These are phyloP conservation scores for Endotricha flammealis DNA, from an alignment of 2,888 invertebrate species.

Conservation along the genomic window DNA sequence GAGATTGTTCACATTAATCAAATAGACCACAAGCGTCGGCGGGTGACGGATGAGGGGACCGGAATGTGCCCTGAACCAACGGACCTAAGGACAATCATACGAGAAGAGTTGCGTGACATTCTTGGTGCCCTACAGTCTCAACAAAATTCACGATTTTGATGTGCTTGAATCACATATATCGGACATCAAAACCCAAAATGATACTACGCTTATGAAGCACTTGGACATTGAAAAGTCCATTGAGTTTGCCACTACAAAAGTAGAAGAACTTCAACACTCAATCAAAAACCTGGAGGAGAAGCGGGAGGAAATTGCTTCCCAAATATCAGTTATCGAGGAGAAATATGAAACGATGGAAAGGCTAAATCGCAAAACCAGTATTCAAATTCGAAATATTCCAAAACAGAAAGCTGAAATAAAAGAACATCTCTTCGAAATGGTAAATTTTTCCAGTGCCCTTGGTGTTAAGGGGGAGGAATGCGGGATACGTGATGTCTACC, in stretches of 20 bases:
- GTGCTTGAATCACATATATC: constrained; percentile 5
- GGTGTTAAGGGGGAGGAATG: not conserved
- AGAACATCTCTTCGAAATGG: constrained; percentile 5
- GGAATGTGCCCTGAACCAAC: too few species aligned
- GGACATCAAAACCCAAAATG: constrained; percentile 8
- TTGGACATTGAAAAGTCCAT: constrained; percentile 11
- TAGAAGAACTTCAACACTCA: constrained; percentile 5
- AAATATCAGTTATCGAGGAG: constrained; percentile 3
- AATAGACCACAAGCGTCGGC: constrained; percentile 5
- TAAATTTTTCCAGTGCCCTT: not conserved
- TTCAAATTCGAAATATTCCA: constrained; percentile 10
- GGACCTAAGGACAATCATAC: constrained; percentile 8
- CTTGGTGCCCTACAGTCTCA: constrained; percentile 3
- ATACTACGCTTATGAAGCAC: constrained; percentile 3
- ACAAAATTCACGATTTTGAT: constrained; percentile 9
- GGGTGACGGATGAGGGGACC: not conserved
- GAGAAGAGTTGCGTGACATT: constrained; percentile 6
- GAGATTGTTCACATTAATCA: constrained; percentile 3
- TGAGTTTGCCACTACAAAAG: constrained; percentile 1
- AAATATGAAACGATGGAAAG: constrained; percentile 10
- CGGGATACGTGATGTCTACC: too few species aligned
- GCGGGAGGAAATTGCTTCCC: not conserved
- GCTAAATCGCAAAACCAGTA: constrained; percentile 3
- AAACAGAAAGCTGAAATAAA: constrained; percentile 10
- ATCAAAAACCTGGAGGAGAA: constrained; percentile 3